These are phyloP conservation scores for Helarctos malayanus DNA, from an alignment of 2,797 vertebrate species.

Conservation along the genomic window DNA sequence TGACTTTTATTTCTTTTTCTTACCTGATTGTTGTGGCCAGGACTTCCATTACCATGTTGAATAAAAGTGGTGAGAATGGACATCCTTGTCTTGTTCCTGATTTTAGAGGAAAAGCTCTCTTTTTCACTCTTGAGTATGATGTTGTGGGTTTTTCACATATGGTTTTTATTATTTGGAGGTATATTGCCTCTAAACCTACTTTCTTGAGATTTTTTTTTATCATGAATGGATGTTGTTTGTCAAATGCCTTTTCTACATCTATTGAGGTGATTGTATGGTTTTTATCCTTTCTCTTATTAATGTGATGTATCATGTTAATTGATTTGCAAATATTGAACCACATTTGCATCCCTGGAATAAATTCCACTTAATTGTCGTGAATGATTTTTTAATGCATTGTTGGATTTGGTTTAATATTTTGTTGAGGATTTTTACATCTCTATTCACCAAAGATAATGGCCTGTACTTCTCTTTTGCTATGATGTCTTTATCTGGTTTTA, in stretches of 20 bases:
- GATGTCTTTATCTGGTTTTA: background rate
- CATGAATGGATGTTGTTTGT: background rate
- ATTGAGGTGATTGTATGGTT: background rate
- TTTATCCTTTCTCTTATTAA: background rate
- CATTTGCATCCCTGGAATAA: background rate
- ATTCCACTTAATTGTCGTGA: background rate
- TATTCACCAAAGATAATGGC: background rate
- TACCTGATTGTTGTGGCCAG: background rate
- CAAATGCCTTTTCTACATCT: background rate
- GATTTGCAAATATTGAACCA: background rate
- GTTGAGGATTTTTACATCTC: background rate
- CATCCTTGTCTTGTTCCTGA: background rate
- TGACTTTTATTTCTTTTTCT: background rate
- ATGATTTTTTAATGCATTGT: background rate
- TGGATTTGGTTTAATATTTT: background rate
- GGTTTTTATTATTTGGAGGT: background rate
- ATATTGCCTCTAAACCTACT: background rate
- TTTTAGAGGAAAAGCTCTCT: background rate
- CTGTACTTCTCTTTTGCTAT: background rate
- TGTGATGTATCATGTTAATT: background rate
- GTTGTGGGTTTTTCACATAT: background rate
- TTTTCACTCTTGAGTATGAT: background rate
- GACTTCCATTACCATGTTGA: background rate
- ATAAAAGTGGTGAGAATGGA: background rate
- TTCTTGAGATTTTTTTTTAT: background rate